Percentiles rank a stretch among this genome's conserved stretches.
These are phyloP conservation scores for Ctenochaetus hawaiiensis DNA, from an alignment of 2,797 vertebrate genomes.

Conservation along the genomic window DNA sequence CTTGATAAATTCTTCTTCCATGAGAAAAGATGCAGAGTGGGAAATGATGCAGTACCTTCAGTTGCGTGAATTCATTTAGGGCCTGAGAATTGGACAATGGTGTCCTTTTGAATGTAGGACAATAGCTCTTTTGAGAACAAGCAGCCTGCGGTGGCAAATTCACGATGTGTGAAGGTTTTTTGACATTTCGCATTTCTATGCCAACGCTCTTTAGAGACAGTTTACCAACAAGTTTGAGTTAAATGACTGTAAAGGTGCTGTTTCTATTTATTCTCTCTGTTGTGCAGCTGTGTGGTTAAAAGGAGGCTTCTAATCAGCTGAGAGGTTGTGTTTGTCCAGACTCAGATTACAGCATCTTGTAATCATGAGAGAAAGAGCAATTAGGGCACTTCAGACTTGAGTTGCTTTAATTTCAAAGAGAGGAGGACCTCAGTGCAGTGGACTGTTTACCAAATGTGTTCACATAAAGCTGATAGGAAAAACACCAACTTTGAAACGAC, in stretches of 20 bases:
- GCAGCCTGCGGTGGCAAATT: conserved; percentile 42
- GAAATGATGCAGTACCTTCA: conserved; percentile 70
- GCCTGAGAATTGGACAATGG: conserved; percentile 68
- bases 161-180: conserved; percentile 58
- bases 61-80: conserved; percentile 57
- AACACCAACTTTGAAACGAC: background rate
- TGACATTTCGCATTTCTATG: conserved; percentile 56
- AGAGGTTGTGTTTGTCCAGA: conserved; percentile 38
- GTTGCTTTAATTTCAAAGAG: conserved; percentile 27
- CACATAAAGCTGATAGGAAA: conserved; percentile 15
- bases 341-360: conserved; percentile 30
- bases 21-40: conserved; percentile 60
- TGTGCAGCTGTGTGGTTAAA: conserved; percentile 37
- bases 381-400: conserved; percentile 8
- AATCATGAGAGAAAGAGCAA: conserved; percentile 47
- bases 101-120: conserved; percentile 65
- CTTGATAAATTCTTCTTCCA: conserved; percentile 58
- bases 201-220: conserved; percentile 17
- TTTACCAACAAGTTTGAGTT: conserved; percentile 38
- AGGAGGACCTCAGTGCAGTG: conserved; percentile 13
- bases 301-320: conserved; percentile 47
- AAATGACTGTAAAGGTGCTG: conserved; percentile 18
- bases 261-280: conserved; percentile 35
- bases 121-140: conserved; percentile 74
- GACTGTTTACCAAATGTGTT: conserved; percentile 9